A percentile compares a stretch with the other conserved stretches of the same genome.
phyloP scores from a whole-genome alignment of 2,113 vertebrate species.

The Phalacrocorax pelagicus region DNA sequence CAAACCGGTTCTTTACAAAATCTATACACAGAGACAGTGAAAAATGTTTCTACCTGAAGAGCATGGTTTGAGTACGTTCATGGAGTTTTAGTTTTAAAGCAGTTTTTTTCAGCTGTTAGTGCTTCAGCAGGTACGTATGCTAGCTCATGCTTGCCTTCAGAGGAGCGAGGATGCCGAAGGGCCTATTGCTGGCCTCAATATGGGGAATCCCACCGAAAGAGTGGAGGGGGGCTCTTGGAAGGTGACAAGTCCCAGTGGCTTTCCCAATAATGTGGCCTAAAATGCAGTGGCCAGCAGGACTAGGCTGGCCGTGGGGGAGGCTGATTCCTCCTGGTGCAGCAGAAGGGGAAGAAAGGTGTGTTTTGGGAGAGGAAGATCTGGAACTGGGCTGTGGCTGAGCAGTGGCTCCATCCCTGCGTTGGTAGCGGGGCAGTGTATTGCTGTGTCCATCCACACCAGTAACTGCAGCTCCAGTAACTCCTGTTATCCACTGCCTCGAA shows the following conservation, averaged over 20 bases:
- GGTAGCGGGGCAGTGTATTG: background rate
- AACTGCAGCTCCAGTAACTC: background rate
- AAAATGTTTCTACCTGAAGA: background rate
- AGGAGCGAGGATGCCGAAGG: background rate
- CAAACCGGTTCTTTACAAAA: background rate
- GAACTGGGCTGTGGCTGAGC: background rate
- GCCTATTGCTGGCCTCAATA: background rate
- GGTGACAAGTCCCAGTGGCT: background rate
- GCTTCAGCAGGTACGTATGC: background rate
- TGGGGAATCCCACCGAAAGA: background rate
- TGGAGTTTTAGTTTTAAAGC: background rate
- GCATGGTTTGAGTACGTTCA: background rate
- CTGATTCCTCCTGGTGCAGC: background rate
- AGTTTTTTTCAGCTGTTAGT: background rate
- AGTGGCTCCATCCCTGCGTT: fast-evolving
- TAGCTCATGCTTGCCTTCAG: background rate
- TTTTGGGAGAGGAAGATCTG: background rate
- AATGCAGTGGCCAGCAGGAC: background rate
- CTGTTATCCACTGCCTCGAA: background rate
- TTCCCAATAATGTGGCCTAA: background rate
- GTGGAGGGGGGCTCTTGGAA: background rate
- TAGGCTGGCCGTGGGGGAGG: background rate
- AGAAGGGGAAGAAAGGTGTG: background rate
- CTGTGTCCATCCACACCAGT: background rate
- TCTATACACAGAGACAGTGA: background rate